These are phyloP conservation scores for Bergia puertoricense DNA, from an alignment of 92 coral and sea anemone genomes.

Conservation along the genomic window DNA sequence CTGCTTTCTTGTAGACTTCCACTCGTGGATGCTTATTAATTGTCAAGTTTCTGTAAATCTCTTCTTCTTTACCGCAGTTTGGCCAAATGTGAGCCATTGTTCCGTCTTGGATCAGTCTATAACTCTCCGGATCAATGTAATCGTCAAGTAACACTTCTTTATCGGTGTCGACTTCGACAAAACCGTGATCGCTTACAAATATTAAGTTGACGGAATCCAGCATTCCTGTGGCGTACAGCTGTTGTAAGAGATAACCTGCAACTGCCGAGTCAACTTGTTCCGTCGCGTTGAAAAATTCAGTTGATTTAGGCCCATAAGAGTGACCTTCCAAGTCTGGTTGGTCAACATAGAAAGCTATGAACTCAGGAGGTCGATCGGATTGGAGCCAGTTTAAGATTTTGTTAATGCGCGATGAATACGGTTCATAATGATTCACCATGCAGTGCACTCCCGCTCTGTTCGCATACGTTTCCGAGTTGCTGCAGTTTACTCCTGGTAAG, in stretches of 20 bases:
- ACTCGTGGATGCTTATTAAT: conserved; percentile 34
- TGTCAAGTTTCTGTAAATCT: conserved; percentile 55
- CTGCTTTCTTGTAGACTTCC: conserved; percentile 24
- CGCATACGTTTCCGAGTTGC: not conserved
- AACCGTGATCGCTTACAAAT: conserved; percentile 57
- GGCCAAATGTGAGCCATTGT: conserved; percentile 67
- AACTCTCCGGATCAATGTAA: conserved; percentile 44
- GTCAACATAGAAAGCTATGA: conserved; percentile 45
- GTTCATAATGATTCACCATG: conserved; percentile 16
- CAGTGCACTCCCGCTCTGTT: conserved; percentile 23
- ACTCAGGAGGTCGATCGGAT: conserved; percentile 29
- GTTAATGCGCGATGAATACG: conserved; percentile 40
- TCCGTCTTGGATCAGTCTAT: conserved; percentile 32
- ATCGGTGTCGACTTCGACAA: conserved; percentile 41
- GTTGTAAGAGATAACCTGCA: conserved; percentile 41
- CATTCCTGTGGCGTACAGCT: conserved; percentile 9
- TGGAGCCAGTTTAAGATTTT: conserved; percentile 28
- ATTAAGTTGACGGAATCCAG: conserved; percentile 43
- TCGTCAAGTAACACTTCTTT: conserved; percentile 32
- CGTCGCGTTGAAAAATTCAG: conserved; percentile 8
- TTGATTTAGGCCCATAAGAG: conserved; percentile 19
- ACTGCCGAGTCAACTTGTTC: conserved; percentile 17
- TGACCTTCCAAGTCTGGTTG: conserved; percentile 49
- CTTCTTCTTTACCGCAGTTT: conserved; percentile 50
- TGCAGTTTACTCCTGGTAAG: not conserved